Evolutionary conservation across 2,797 vertebrate genomes (phyloP), one percentile per base, ranked within the genome.

Genomic region (Yasuhikotakia modesta): DNA sequence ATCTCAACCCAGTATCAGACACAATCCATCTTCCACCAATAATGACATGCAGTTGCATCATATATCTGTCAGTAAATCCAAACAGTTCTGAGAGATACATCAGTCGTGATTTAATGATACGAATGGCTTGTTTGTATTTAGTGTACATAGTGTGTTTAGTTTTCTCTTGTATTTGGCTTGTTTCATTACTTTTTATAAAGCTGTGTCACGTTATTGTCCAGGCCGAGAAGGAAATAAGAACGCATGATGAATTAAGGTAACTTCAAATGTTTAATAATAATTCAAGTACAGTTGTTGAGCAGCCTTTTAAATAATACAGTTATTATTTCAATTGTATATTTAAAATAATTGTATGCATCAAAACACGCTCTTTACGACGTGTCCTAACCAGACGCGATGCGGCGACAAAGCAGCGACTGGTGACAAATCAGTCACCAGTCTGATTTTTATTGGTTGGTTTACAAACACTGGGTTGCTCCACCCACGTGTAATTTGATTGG

Each of bases 121-220:
- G 39, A 78, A 84, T 48, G 73, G 83, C 78, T 77, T 84, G 84
- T 87, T 86, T 94, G 91, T 93, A 93, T 77, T 82, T 92, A 93
- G 65, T 94, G 93, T 94, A 94, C 91, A 94, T 94, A 94, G 91
- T 91, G 92, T 91, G 92, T 92, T 92, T 92, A 93, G 90, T 92
- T 91, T 88, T 87, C 86, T 88, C 70, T 68, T 46, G 68, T 82
- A 84, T 85, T 82, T 81, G 79, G 81, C 82, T 81, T 81, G 86
- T 83, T 85, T 83, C 79, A 82, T 86, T 79, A 75, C 81, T 83
- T 84, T 85, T 79, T 83, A 85, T 84, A 83, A 81, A 68, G 79
- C 81, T 43, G 50, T 63, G 75, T 66, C 90, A 46, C 14, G 64
- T 79, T 79, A 46, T 35, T 69, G 61, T 81, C 58, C 72, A 61